Conservation (phyloP, 2,113 vertebrate species). For the Romanogobio albipinnatus region DNA sequence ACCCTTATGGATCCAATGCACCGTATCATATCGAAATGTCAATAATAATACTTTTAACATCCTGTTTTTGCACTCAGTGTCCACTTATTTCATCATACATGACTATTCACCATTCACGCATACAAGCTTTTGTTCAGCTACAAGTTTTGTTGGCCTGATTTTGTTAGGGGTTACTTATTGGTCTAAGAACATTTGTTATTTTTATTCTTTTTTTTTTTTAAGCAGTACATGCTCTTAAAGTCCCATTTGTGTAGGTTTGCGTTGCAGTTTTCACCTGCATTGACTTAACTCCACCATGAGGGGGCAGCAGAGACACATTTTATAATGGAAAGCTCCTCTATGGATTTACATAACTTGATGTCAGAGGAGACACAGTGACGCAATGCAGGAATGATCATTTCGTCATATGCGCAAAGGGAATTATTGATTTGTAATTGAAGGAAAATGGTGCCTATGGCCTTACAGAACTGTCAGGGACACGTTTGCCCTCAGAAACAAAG, state of each 20-base stretch:
- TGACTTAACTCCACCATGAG: conserved; percentile 26
- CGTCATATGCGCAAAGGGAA: conserved; percentile 14
- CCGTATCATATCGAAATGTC: not conserved
- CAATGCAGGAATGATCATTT: conserved; percentile 25
- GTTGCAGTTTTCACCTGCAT: conserved; percentile 27
- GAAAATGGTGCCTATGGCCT: conserved; percentile 27
- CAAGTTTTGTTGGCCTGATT: not conserved
- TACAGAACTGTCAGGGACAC: conserved; percentile 26
- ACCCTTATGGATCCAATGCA: not conserved
- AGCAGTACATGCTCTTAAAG: not conserved
- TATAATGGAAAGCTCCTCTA: not conserved
- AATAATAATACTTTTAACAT: not conserved
- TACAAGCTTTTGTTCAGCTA: not conserved
- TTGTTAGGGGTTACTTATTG: not conserved
- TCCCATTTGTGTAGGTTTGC: not conserved
- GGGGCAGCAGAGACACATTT: conserved; percentile 18
- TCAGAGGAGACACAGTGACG: not conserved
- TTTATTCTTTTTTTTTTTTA: not conserved
- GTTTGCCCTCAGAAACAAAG: conserved; percentile 26
- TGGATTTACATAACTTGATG: conserved; percentile 18
- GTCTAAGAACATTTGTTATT: not conserved
- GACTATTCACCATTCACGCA: not conserved
- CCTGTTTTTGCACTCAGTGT: not conserved
- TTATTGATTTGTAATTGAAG: not conserved
- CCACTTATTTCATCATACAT: conserved; percentile 12